Conservation (phyloP, 2,888 invertebrate genomes). For the Yponomeuta cagnagella region DNA sequence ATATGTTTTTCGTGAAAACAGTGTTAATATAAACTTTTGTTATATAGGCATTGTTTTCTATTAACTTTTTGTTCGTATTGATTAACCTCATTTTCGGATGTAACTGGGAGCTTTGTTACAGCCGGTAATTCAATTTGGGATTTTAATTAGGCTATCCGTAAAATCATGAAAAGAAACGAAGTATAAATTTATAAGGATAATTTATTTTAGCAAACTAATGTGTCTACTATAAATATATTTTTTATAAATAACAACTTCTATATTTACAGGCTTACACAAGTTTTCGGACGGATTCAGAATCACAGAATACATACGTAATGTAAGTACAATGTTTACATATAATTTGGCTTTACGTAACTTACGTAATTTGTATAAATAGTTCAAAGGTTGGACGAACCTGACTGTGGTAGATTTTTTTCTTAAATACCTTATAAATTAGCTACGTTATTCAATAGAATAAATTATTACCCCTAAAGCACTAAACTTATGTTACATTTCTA, state of each 20-base stretch:
- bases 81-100: too few species aligned
- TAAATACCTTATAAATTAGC: not conserved
- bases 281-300: slow-evolving; percentile 53
- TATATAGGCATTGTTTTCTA: too few species aligned
- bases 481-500: not conserved
- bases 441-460: not conserved
- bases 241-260: slow-evolving; percentile 39
- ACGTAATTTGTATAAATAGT: not conserved
- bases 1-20: too few species aligned
- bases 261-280: slow-evolving; percentile 44
- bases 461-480: not conserved
- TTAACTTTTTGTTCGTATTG: too few species aligned
- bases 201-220: slow-evolving; percentile 50
- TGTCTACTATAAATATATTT: not conserved
- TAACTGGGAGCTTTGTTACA: too few species aligned
- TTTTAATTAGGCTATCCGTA: too few species aligned
- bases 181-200: slow-evolving; percentile 15
- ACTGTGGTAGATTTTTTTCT: not conserved
- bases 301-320: slow-evolving; percentile 65
- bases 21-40: too few species aligned
- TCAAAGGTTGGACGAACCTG: not conserved
- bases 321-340: slow-evolving; percentile 43
- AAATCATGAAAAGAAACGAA: not conserved
- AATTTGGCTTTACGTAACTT: not conserved
- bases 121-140: too few species aligned